These are phyloP conservation scores for Pseudopodoces humilis DNA, from an alignment of 2,113 vertebrate species.

Conservation along the genomic window DNA sequence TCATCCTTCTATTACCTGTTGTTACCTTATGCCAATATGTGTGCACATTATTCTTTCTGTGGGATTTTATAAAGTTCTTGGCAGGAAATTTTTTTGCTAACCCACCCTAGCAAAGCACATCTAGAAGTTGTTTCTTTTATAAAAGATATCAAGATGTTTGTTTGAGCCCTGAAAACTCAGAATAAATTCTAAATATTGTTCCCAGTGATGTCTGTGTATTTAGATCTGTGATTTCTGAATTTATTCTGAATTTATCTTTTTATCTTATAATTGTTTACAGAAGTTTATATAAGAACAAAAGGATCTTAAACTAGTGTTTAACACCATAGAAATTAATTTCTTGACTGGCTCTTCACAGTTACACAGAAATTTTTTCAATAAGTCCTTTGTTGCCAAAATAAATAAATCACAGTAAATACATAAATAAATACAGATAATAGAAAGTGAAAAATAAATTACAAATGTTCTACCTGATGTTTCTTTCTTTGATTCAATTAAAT, in stretches of 20 bases:
- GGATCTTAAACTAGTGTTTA: not conserved
- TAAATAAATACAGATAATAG: not conserved
- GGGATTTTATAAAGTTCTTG: not conserved
- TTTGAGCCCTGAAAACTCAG: not conserved
- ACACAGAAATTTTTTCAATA: not conserved
- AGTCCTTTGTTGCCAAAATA: not conserved
- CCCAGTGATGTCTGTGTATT: rapidly evolving
- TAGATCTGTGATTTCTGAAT: not conserved
- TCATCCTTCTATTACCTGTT: not conserved
- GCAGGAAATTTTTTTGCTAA: not conserved
- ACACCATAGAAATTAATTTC: not conserved
- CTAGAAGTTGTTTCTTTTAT: not conserved
- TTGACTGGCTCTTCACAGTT: not conserved
- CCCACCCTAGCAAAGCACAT: not conserved
- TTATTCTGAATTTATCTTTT: not conserved
- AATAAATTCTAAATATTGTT: not conserved
- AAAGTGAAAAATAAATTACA: not conserved
- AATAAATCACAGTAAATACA: not conserved
- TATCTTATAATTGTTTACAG: not conserved
- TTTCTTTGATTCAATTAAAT: not conserved
- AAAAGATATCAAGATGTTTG: not conserved
- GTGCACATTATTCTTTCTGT: not conserved
- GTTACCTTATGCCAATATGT: not conserved
- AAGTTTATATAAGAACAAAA: not conserved
- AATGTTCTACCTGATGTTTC: not conserved